Evolutionary conservation across 2,113 vertebrate genomes (phyloP).

Genomic region (Alligator mississippiensis): DNA sequence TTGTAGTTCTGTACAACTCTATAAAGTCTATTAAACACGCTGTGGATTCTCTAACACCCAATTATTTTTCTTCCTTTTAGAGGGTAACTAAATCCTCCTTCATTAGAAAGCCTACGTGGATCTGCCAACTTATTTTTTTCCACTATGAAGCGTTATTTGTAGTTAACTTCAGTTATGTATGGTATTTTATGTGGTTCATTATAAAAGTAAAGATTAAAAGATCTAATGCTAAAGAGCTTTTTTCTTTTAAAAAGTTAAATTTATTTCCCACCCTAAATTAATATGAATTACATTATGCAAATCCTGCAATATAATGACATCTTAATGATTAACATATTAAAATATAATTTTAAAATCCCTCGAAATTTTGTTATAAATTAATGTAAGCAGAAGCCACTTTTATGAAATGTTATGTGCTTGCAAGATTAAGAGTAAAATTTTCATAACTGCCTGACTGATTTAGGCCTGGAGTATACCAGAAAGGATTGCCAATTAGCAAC

Average conservation of each 20-base stretch:
- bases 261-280: background rate
- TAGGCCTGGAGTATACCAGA: background rate
- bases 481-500: background rate
- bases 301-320: background rate
- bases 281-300: background rate
- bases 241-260: background rate
- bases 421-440: conserved; percentile 1
- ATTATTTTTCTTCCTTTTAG: background rate
- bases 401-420: background rate
- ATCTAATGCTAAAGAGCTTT: background rate
- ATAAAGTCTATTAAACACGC: background rate
- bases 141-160: background rate
- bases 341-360: background rate
- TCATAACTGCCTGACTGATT: background rate
- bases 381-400: conserved; percentile 10
- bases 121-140: background rate
- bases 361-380: background rate
- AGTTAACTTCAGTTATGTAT: background rate
- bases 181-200: background rate
- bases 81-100: background rate
- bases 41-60: background rate
- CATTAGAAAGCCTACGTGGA: background rate
- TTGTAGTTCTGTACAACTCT: too few relatives aligned
- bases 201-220: background rate
- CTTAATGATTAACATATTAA: background rate